Conservation (phyloP, 2,888 invertebrate species). For the Ophion obscuratus region DNA sequence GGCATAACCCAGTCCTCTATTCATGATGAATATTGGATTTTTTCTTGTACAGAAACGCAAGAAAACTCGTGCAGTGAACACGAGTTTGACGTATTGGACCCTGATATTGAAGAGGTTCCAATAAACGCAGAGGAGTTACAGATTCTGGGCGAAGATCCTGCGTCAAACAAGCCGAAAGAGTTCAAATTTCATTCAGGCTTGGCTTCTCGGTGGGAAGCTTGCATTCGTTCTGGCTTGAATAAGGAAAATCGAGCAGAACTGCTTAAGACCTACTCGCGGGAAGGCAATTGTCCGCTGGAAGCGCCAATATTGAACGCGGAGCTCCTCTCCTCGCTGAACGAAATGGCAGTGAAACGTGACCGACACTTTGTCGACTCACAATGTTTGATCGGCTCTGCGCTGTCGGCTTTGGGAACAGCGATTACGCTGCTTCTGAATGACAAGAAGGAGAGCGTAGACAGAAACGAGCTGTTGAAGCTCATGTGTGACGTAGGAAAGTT, state of each 20-base stretch:
- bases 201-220: slow-evolving; percentile 51
- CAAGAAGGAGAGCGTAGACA: slow-evolving; percentile 26
- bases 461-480: not conserved
- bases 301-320: slow-evolving; percentile 44
- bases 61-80: slow-evolving; percentile 6
- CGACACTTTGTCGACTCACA: slow-evolving; percentile 55
- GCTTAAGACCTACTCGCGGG: slow-evolving; percentile 22
- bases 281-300: slow-evolving; percentile 51
- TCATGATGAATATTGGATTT: slow-evolving; percentile 12
- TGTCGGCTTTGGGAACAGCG: slow-evolving; percentile 48
- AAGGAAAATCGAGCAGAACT: slow-evolving; percentile 21
- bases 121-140: slow-evolving; percentile 11
- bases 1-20: not conserved
- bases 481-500: slow-evolving; percentile 44
- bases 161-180: slow-evolving; percentile 3
- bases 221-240: slow-evolving; percentile 35
- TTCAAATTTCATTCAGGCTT: slow-evolving; percentile 33
- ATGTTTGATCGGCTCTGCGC: slow-evolving; percentile 48
- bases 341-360: slow-evolving; percentile 47
- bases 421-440: slow-evolving; percentile 48
- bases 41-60: slow-evolving; percentile 29
- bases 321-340: slow-evolving; percentile 36
- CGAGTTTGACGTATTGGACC: not conserved
- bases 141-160: slow-evolving; percentile 27
- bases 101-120: slow-evolving; percentile 3